phyloP scores from a whole-genome alignment of 2,888 invertebrate genomes.

The Drosophila affinis region DNA sequence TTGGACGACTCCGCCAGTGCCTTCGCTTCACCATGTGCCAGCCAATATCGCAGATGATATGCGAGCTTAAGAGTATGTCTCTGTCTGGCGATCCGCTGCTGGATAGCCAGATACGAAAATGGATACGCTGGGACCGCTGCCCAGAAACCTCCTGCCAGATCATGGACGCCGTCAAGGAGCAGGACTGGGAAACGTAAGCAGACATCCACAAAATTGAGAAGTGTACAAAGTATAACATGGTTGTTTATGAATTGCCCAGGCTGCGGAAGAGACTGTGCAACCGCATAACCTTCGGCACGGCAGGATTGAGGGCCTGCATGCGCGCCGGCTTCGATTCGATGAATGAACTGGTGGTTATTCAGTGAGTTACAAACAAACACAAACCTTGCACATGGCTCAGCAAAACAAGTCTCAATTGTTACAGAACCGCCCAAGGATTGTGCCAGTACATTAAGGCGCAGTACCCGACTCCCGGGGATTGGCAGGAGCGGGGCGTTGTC shows the following conservation, averaged over 20 bases:
- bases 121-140: slow-evolving; percentile 91
- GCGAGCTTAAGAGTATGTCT: slow-evolving; percentile 44
- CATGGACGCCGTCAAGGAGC: slow-evolving; percentile 85
- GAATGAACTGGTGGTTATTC: slow-evolving; percentile 98
- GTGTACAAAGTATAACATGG: background rate
- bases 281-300: slow-evolving; percentile 95
- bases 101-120: slow-evolving; percentile 88
- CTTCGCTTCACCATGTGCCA: slow-evolving; percentile 34
- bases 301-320: slow-evolving; percentile 96
- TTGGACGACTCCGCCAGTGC: slow-evolving; percentile 12
- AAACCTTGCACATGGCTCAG: background rate
- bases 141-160: slow-evolving; percentile 87
- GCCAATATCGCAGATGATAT: slow-evolving; percentile 47
- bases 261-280: slow-evolving; percentile 87
- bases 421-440: slow-evolving; percentile 92
- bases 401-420: background rate
- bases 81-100: slow-evolving; percentile 83
- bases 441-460: slow-evolving; percentile 89
- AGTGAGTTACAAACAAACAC: slow-evolving; percentile 82
- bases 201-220: background rate
- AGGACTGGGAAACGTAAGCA: slow-evolving; percentile 84
- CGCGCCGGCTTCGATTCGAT: slow-evolving; percentile 95
- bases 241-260: slow-evolving; percentile 21
- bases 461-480: slow-evolving; percentile 84
- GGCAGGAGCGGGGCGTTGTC: slow-evolving; percentile 89